phyloP scores from a whole-genome alignment of 2,797 vertebrate species.

The Cirrhinus molitorella region DNA sequence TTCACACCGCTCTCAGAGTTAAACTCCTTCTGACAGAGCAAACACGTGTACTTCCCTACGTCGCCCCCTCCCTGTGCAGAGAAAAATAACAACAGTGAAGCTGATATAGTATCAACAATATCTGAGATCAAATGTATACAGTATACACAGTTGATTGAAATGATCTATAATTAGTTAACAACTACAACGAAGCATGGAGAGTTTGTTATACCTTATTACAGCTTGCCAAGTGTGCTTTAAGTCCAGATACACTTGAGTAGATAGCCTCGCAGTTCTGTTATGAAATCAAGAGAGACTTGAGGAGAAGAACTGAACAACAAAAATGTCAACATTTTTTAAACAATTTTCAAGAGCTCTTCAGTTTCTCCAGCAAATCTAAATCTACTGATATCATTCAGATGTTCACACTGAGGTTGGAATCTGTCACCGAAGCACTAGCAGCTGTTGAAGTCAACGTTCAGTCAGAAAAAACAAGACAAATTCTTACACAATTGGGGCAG shows the following conservation, averaged over 20 bases:
- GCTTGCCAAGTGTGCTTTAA: slow-evolving; percentile 96
- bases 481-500: slow-evolving; percentile 91
- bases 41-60: slow-evolving; percentile 92
- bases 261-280: slow-evolving; percentile 94
- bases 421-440: not conserved
- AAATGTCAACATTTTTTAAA: slow-evolving; percentile 1
- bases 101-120: not conserved
- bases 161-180: not conserved
- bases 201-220: slow-evolving; percentile 89
- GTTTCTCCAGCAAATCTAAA: not conserved
- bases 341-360: not conserved
- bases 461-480: not conserved
- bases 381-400: slow-evolving; percentile 17
- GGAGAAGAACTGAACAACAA: slow-evolving; percentile 2
- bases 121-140: not conserved
- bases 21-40: slow-evolving; percentile 98
- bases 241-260: slow-evolving; percentile 96
- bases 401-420: not conserved
- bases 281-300: slow-evolving; percentile 3
- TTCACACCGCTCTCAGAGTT: slow-evolving; percentile 97
- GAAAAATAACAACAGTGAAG: slow-evolving; percentile 55
- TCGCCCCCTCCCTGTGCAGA: slow-evolving; percentile 86
- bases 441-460: not conserved
- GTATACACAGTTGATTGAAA: not conserved
- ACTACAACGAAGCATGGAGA: not conserved